Base-by-base conservation (phyloP, 2,113 vertebrate species). In the zebrafish (Danio rerio) region DNA sequence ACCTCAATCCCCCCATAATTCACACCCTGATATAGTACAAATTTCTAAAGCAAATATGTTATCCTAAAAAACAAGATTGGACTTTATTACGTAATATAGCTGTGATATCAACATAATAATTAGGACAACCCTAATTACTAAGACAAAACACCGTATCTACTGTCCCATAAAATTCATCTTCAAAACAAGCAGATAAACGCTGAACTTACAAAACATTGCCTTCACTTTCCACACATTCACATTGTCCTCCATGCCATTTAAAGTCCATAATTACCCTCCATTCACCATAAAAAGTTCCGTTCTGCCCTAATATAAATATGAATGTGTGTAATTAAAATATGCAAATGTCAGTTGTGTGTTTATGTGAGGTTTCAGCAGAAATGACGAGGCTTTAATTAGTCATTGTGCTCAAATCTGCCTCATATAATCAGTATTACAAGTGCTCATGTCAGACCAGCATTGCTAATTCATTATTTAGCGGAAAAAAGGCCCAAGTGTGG, bases 381-480 rank as follows among this genome's bases (percentile, higher is more conserved):
- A 62, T 49, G 20, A 86, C 31, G 31, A 69, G 62, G 18, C 80
- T 63, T 49, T 73, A 83, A 58, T 74, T 80, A 75, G 61, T 69
- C n/a, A 72, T 74, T 76, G 71, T 77, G 49, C 55, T 18, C 53
- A 61, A 80, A 52, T 50, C 55, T 12, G 55, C 16, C 65, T 70
- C 58, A 47, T 11, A 56, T 74, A 74, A 75, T 86, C 78, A 83
- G 71, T 68, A 82, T 76, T 76, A 58, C 58, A 70, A 50, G 81
- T 81, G 65, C 53, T 84, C 68, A 42, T 71, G 72, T 62, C 20
- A 80, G 81, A 77, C 68, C 10, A 13, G 13, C 69, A 80, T 83
- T 68, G 55, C 49, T 70, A 42, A 77, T 86, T 40, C 77, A 83
- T 83, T 63, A 83, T 83, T 69, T 69, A 83, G 78, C 7, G 40